These are phyloP conservation scores for Anolis apletophallus DNA, from an alignment of 2,797 vertebrate genomes.

Conservation along the genomic window DNA sequence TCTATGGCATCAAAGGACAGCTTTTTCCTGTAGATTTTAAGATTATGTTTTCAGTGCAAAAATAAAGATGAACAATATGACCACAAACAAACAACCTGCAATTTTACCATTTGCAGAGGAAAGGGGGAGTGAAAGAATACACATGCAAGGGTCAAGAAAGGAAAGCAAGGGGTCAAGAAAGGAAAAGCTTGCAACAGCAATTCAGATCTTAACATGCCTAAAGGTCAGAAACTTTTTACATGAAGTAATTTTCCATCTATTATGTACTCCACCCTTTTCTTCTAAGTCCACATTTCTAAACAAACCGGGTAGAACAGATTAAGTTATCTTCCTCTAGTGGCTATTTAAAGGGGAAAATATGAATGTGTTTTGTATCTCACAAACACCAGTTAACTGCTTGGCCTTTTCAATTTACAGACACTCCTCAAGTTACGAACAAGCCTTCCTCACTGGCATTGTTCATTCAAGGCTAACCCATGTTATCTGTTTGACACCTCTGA, in stretches of 20 bases:
- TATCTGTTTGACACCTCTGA: constrained; percentile 1
- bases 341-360: background rate
- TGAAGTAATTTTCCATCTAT: constrained; percentile 42
- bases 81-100: background rate
- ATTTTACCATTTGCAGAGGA: background rate
- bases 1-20: no score
- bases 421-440: no score
- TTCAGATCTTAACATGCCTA: background rate
- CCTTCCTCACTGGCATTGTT: background rate
- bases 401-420: background rate
- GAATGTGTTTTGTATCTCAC: background rate
- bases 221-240: constrained; percentile 24
- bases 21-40: background rate
- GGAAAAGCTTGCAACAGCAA: background rate
- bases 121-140: background rate
- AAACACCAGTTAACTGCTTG: background rate
- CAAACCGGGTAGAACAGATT: constrained; percentile 8
- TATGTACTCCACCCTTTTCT: constrained; percentile 11
- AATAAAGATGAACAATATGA: background rate
- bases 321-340: background rate
- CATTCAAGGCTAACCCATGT: background rate
- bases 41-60: background rate
- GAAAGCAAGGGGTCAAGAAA: background rate
- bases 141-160: background rate
- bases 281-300: constrained; percentile 9